Evolutionary conservation across 2,113 vertebrate genomes (phyloP), one percentile per base, ranked within the genome.

Genomic region (Paracanthobrama guichenoti): DNA sequence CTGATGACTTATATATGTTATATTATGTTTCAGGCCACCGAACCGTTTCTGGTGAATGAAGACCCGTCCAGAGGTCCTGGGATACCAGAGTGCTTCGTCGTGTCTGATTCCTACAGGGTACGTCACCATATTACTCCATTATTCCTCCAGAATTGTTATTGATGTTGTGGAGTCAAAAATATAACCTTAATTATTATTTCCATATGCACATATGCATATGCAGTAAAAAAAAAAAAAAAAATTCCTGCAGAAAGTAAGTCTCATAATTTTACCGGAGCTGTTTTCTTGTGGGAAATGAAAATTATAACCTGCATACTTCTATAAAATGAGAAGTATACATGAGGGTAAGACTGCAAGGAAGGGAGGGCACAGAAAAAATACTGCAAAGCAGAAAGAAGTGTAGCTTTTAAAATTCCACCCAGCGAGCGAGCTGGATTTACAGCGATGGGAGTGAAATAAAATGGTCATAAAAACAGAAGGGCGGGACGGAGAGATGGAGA

Each of bases 31-130:
- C 93, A 95, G 94, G 94, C 94, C 86, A 93, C 93, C 82, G 94
- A 95, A 94, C 91, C 92, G 87, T 95, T 94, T 91, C 92, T 95
- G 92, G 93, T 95, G 93, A 95, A 93, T 72, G 94, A 95, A 91
- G 94, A 95, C 87, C 93, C 93, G 75, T 92, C 93, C 94, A 92
- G 94, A 94, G 94, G 93, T 89, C 93, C 93, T 80, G 94, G 94
- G 90, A 95, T 95, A 91, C 94, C 94, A 87, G 94, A 95, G 90
- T 95, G 94, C 92, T 95, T 94, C 91, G 94, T 95, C 88, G 94
- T 95, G 76, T 95, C 94, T 87, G 94, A 95, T 92, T 95, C 94
- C 86, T 95, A 95, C 93, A 93, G 94, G 94, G 94, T 95, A 94
- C 86, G 93, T 90, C 88, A 90, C 75, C 46, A 67, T 76, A 79